Evolutionary conservation across 64 coral and sea anemone species (phyloP), one percentile per base, ranked within the genome.

Genomic region (Anthopleura sola): DNA sequence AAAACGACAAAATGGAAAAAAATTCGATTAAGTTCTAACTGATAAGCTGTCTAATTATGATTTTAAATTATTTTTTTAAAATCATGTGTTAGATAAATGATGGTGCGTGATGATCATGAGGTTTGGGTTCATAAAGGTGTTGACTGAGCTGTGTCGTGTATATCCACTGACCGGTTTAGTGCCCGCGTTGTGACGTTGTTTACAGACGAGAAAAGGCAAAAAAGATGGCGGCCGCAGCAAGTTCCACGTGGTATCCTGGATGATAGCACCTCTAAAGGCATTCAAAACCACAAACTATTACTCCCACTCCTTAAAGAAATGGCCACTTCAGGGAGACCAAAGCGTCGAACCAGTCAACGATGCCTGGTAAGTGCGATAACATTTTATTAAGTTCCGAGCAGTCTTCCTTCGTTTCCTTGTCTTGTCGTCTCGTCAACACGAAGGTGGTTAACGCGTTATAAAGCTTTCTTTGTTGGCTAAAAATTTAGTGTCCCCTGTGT

Each of bases 341-440:
- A 84, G 85, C 89, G 93, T 39, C 84, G 80, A 5, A 87, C 86
- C 31, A 83, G 58, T 78, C 88, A 86, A 37, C 88, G 88, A 28
- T 94, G 84, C 83, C 87, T 94, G 85, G 93, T 94, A 91, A 91
- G 93, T 93, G 77, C 39, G 37, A 19, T 79, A 48, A 24, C 16
- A 16, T 71, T 71, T 69, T 71, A 62, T 71, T 32, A 71, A 13
- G n/a, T 71, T 34, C 28, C 28, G 14, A n/a, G 66, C 13, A 2
- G 2, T 32, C 66, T 34, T 34, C 26, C 28, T 71, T 71, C 50
- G 50, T 53, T 34, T 16, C 66, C 29, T 69, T 69, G 6, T 34
- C 66, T 69, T 69, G 28, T 34, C 66, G 26, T 16, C 66, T 71
- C 66, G 29, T 32, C 28, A 29, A 71, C 66, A 32, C n/a, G 26